Base-by-base conservation (phyloP, 2,113 vertebrate species). In the Uropsilus gracilis region DNA sequence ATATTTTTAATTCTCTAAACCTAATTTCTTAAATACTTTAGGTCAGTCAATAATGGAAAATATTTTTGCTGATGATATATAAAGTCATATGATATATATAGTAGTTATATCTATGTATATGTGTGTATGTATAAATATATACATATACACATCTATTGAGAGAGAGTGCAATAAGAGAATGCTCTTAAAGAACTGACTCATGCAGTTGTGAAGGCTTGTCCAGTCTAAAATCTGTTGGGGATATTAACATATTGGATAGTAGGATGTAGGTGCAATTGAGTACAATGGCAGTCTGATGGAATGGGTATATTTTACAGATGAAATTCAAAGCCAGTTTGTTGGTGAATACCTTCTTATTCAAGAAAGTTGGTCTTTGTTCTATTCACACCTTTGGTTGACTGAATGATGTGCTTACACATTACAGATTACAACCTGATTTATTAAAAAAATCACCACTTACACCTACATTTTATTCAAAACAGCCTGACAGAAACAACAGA, bases 241-340 rank as follows among this genome's bases (percentile, higher is more conserved):
- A 42, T 7, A 2, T 0, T 59, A 20, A 81, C 8, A 11, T 13
- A 10, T 46, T 61, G 4, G 13, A 77, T 32, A 57, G 7, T 42
- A 2, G 20, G 4, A 42, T 32, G 50, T 3, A 50, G 0, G 42
- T 42, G 3, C 2, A 39, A 4, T 5, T 89, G 8, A 32, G 2
- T 50, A 8, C 53, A 75, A 88, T 75, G 39, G 26, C 0, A 2
- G 0, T 61, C 12, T 22, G 1, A 30, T 77, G 14, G 2, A 61
- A 68, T 69, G 18, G 12, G 8, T 0, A 6, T 26, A 48, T 28
- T 1, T 1, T 64, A 7, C 2, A 77, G 9, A 72, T 30, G 7
- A 32, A 16, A 2, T 42, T 6, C 17, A 28, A 37, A 59, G 24
- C 6, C 6, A 46, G 26, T 3, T 9, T 4, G 1, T 3, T 75